Evolutionary conservation across 1,140 invertebrate genomes (phyloP), one percentile per base, ranked within the genome.

Genomic region (Protaetia brevitarsis): DNA sequence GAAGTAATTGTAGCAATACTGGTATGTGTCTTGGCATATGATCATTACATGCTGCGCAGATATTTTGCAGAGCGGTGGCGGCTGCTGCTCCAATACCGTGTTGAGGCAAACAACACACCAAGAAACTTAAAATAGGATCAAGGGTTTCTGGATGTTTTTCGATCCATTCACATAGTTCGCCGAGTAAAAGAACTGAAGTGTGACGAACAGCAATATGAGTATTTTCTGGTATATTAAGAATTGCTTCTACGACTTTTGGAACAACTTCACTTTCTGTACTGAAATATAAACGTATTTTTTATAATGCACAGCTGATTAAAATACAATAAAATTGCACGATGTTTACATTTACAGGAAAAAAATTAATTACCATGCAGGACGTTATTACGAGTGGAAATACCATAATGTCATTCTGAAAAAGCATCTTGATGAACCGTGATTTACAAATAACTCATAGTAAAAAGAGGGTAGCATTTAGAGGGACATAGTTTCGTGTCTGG

Each of bases 161-260:
- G 36, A 99, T 90, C 97, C 97, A 99, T 75, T 98, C 94, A 72
- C 93, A 90, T 16, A 99, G 82, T 80, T 97, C 95, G 3, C 95
- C 96, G 28, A 99, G 80, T 11, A 99, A 81, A 66, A 93, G 83
- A 57, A 97, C 87, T 70, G 93, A 94, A 0, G 96, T 97, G 74
- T 93, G 88, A 56, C 90, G 83, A 0, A 99, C 92, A 7, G 94
- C 93, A 56, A 94, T 84, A 75, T 98, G 96, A 0, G 90, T 90
- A 61, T 88, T 87, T 67, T 89, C 85, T 0, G 94, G 93, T 76
- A 97, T 86, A 71, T 87, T 88, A 23, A 98, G 80, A 66, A 98
- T 93, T 19, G 92, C 92, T 79, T 97, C 89, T 3, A 98, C 88
- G 16, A 98, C 93, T 81, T 95, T 92, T 37, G 94, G 94, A 45